phyloP scores from a whole-genome alignment of 92 coral and sea anemone genomes.

The Porites cylindrica region DNA sequence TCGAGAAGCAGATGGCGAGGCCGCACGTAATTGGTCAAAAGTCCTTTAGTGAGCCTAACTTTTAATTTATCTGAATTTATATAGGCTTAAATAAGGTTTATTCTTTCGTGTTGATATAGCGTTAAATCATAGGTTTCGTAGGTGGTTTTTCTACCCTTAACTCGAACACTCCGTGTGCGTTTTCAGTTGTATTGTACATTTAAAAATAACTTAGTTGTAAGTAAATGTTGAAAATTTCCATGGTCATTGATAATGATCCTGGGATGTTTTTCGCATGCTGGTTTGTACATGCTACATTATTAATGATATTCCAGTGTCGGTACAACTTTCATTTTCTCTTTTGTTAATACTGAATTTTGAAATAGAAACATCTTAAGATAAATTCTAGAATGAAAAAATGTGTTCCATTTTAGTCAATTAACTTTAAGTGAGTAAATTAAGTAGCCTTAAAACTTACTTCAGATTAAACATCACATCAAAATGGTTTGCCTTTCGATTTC shows the following conservation, averaged over 20 bases:
- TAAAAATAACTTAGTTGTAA: neutral
- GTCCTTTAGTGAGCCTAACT: neutral
- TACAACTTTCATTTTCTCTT: slow-evolving; percentile 18
- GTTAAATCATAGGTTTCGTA: neutral
- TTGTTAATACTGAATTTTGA: neutral
- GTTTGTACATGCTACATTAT: slow-evolving; percentile 22
- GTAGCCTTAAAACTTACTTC: neutral
- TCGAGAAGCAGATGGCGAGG: slow-evolving; percentile 31
- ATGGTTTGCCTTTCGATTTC: neutral
- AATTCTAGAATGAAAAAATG: neutral
- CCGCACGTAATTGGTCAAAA: neutral
- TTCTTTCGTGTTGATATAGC: slow-evolving; percentile 19
- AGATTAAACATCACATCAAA: neutral
- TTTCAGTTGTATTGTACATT: neutral
- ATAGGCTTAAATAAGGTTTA: slow-evolving; percentile 37
- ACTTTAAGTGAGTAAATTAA: neutral
- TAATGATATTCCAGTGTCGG: slow-evolving; percentile 23
- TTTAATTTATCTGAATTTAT: slow-evolving; percentile 8
- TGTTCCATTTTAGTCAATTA: neutral
- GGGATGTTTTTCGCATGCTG: neutral
- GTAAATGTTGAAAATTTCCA: neutral
- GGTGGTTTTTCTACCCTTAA: neutral
- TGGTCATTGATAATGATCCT: neutral
- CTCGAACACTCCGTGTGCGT: neutral
- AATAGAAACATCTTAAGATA: neutral